These are phyloP conservation scores for Atherinosoma microstoma DNA, from an alignment of 2,797 vertebrate species.

Conservation along the genomic window DNA sequence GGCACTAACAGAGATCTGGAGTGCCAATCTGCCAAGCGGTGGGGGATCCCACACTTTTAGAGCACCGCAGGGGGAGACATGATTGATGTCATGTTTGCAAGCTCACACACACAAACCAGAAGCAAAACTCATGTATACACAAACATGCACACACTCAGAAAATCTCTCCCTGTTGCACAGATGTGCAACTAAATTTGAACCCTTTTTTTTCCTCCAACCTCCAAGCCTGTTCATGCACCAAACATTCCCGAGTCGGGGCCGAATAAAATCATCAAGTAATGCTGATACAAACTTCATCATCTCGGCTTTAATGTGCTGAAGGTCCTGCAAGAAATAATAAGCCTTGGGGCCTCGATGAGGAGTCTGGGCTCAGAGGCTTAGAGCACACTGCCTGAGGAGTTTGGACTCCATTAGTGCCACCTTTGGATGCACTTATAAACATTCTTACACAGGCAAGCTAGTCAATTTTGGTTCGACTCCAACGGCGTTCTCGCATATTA, in stretches of 20 bases:
- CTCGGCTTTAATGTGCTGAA: conserved; percentile 57
- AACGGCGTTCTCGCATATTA: conserved; percentile 26
- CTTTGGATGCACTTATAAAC: conserved; percentile 43
- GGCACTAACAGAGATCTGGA: conserved; percentile 67
- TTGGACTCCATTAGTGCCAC: conserved; percentile 29
- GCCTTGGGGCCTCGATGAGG: conserved; percentile 36
- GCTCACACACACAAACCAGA: conserved; percentile 2
- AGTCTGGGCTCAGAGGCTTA: conserved; percentile 48
- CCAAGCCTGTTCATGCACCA: conserved; percentile 44
- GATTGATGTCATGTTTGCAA: conserved; percentile 35
- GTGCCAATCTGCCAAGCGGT: conserved; percentile 70
- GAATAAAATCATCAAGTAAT: conserved; percentile 39
- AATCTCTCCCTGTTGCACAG: conserved; percentile 6
- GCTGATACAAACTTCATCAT: conserved; percentile 52
- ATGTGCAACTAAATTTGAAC: conserved; percentile 38
- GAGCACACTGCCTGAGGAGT: conserved; percentile 40
- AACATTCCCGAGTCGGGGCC: conserved; percentile 46
- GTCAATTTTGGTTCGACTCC: conserved; percentile 24
- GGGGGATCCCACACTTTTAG: conserved; percentile 33
- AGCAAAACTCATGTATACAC: conserved; percentile 14
- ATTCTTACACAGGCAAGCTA: conserved; percentile 12
- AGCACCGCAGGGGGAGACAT: conserved; percentile 25
- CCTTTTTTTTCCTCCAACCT: conserved; percentile 24
- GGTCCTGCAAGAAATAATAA: conserved; percentile 47
- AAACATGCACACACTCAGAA: conserved; percentile 21